These are phyloP conservation scores for Perodicticus potto DNA, from an alignment of 2,797 vertebrate species.

Conservation along the genomic window DNA sequence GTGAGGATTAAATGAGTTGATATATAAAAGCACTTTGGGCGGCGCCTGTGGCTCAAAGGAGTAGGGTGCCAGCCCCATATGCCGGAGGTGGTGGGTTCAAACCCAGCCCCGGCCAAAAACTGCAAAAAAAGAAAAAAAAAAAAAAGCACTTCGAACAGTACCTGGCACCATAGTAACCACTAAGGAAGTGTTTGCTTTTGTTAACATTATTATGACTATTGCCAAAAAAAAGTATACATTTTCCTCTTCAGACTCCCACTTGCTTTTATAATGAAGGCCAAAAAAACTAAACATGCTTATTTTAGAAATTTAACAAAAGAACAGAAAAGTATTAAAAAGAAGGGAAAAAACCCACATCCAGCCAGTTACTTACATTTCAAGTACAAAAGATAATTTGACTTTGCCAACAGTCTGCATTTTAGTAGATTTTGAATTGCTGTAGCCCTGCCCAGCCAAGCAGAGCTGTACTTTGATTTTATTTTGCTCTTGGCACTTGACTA, in stretches of 20 bases:
- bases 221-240: constrained; percentile 55
- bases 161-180: constrained; percentile 56
- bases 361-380: constrained; percentile 62
- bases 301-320: constrained; percentile 78
- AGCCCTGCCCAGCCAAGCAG: constrained; percentile 49
- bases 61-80: no score
- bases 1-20: constrained; percentile 57
- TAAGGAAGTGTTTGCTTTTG: constrained; percentile 71
- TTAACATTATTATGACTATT: constrained; percentile 69
- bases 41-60: no score
- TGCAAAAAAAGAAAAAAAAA: no score
- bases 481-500: constrained; percentile 67
- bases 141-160: constrained; percentile 55
- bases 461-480: constrained; percentile 70
- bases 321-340: constrained; percentile 64
- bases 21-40: not conserved
- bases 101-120: no score
- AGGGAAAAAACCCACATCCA: constrained; percentile 43
- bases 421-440: constrained; percentile 62
- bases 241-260: constrained; percentile 70
- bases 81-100: no score
- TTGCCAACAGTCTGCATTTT: constrained; percentile 63
- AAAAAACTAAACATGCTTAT: constrained; percentile 64
- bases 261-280: constrained; percentile 57
- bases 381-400: constrained; percentile 77